These are phyloP conservation scores for Beroe ovata DNA, from an alignment of 37 sponge, comb jelly and placozoan species.

Conservation along the genomic window DNA sequence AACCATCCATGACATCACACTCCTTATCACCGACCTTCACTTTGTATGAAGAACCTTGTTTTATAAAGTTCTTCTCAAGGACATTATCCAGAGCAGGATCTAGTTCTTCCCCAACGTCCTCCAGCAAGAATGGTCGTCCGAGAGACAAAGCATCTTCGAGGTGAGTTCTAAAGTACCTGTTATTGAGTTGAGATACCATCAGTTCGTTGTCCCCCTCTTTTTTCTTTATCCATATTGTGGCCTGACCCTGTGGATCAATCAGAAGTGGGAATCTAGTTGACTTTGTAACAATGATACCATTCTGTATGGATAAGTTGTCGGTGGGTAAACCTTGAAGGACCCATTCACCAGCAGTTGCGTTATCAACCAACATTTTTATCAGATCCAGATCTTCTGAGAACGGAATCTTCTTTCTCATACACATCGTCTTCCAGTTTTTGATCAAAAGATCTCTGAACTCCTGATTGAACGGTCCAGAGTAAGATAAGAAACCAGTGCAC, in stretches of 20 bases:
- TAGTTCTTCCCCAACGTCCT: constrained; percentile 97
- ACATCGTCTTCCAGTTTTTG: constrained; percentile 87
- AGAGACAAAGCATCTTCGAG: constrained; percentile 96
- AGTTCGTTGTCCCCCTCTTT: constrained; percentile 75
- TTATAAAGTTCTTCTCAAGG: constrained; percentile 99
- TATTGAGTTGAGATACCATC: constrained; percentile 84
- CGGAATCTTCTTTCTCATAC: constrained; percentile 78
- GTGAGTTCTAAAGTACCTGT: constrained; percentile 97
- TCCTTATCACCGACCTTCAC: constrained; percentile 99
- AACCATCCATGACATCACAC: constrained; percentile 98
- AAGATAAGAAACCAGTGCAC: constrained; percentile 95
- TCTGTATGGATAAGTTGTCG: constrained; percentile 96
- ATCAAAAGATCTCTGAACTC: constrained; percentile 87
- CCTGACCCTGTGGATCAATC: constrained; percentile 98
- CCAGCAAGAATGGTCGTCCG: constrained; percentile 90
- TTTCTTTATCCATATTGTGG: constrained; percentile 95
- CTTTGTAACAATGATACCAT: constrained; percentile 99
- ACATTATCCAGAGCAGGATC: constrained; percentile 98
- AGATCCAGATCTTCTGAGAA: constrained; percentile 81
- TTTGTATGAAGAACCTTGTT: constrained; percentile 88
- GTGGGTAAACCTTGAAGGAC: constrained; percentile 97
- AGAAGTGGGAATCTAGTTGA: constrained; percentile 96
- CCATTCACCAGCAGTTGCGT: constrained; percentile 91
- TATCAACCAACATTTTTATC: constrained; percentile 84
- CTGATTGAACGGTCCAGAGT: constrained; percentile 99